Percentiles rank a stretch among this genome's conserved stretches.
Evolutionary conservation across 2,113 vertebrate genomes (phyloP).

Genomic region (Tachycineta bicolor): DNA sequence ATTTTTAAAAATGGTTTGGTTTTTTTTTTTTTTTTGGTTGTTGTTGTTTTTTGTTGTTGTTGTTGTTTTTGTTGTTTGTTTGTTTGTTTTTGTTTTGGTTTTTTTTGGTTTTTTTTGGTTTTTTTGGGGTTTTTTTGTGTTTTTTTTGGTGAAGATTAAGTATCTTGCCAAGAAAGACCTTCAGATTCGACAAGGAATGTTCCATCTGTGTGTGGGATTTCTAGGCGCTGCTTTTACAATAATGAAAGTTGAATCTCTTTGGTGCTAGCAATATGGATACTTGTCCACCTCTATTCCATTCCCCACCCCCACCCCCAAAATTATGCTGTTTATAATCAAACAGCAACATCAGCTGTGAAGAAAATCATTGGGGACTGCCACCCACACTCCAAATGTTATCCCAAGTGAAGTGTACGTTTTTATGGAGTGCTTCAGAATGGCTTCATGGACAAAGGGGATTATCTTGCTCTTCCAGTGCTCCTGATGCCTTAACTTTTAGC

Average conservation of each 20-base stretch:
- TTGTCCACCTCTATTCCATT: background rate
- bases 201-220: background rate
- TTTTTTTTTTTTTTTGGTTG: background rate
- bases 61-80: too few relatives aligned
- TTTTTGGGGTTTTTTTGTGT: too few relatives aligned
- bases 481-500: background rate
- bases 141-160: background rate
- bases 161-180: background rate
- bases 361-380: background rate
- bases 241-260: background rate
- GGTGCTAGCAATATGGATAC: background rate
- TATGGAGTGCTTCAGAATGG: background rate
- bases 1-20: background rate
- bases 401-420: background rate
- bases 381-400: background rate
- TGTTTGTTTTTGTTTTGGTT: too few relatives aligned
- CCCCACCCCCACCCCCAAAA: background rate
- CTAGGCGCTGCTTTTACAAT: background rate
- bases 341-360: background rate
- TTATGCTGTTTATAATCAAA: background rate
- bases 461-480: background rate
- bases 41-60: too few relatives aligned
- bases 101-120: too few relatives aligned
- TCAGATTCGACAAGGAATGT: background rate
- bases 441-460: accelerated